These are phyloP conservation scores for Perca flavescens DNA, from an alignment of 2,113 vertebrate genomes.

Conservation along the genomic window DNA sequence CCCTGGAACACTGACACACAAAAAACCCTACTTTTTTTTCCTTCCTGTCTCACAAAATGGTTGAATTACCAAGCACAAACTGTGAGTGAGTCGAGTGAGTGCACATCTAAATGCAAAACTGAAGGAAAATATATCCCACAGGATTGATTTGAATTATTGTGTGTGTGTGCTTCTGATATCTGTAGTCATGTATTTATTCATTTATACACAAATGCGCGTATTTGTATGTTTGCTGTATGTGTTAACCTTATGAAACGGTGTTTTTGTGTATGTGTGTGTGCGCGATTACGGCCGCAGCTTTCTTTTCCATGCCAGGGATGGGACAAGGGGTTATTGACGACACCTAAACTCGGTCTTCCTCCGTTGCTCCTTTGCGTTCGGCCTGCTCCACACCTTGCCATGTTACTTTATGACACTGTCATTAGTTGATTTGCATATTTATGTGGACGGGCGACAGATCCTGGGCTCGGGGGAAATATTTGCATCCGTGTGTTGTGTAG, in stretches of 20 bases:
- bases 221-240: neutral
- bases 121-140: neutral
- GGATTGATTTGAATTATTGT: neutral
- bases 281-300: neutral
- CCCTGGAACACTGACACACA: too few species aligned
- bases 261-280: neutral
- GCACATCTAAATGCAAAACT: neutral
- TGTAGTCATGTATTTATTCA: conserved; percentile 4
- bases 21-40: too few species aligned
- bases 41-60: too few species aligned
- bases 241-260: neutral
- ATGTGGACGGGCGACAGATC: conserved; percentile 37
- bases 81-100: too few species aligned
- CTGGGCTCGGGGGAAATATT: conserved; percentile 3
- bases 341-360: conserved; percentile 3
- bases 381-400: conserved; percentile 38
- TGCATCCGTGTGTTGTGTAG: conserved; percentile 48
- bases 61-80: too few species aligned
- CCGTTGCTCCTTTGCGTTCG: conserved; percentile 40
- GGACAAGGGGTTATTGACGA: conserved; percentile 47
- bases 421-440: conserved; percentile 68
- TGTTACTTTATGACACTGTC: conserved; percentile 41
- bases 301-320: neutral
- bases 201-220: neutral
- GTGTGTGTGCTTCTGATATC: neutral